Percentiles rank a stretch among this genome's conserved stretches.
phyloP scores from a whole-genome alignment of 92 coral and sea anemone genomes.

The Porites lobata region DNA sequence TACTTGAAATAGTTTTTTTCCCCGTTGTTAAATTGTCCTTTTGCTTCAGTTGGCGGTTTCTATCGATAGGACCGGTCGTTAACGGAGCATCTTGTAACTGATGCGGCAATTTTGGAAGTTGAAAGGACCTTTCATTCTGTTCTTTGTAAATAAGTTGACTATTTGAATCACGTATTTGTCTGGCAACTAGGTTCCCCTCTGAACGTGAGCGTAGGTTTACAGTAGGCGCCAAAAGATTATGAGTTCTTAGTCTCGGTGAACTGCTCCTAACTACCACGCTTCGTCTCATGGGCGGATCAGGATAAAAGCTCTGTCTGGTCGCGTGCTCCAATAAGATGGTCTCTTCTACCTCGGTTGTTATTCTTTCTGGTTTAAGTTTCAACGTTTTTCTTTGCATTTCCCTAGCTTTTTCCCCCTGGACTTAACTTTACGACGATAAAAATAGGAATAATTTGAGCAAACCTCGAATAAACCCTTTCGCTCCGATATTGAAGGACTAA shows the following conservation, averaged over 20 bases:
- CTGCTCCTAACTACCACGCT: constrained; percentile 20
- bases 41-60: neutral
- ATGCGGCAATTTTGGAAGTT: constrained; percentile 14
- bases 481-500: neutral
- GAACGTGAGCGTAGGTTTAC: constrained; percentile 14
- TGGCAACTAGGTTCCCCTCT: constrained; percentile 14
- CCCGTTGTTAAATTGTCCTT: neutral
- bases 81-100: neutral
- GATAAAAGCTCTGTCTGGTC: neutral
- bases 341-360: neutral
- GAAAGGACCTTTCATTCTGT: neutral
- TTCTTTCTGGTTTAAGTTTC: neutral
- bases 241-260: neutral
- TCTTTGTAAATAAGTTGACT: neutral
- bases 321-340: neutral
- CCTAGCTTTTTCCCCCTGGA: neutral
- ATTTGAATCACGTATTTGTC: neutral
- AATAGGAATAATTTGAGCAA: neutral
- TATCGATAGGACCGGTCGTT: neutral
- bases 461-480: neutral
- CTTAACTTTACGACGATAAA: neutral
- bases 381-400: constrained; percentile 11
- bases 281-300: neutral
- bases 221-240: neutral
- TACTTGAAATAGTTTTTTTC: neutral